Base-by-base conservation (phyloP, 2,888 invertebrate species). In the Andrena bicolor region DNA sequence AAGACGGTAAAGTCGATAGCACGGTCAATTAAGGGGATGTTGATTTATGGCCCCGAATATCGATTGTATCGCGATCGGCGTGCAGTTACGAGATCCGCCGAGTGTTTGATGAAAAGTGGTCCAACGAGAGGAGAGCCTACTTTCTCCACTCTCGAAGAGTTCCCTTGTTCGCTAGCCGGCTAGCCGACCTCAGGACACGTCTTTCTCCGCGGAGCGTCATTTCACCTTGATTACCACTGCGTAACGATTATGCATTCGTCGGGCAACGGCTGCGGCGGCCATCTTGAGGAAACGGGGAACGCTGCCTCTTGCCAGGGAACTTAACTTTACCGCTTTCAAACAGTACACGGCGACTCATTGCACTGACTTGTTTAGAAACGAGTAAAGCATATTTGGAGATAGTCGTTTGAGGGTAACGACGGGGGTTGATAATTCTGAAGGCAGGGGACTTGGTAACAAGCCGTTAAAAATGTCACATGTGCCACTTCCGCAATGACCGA, bases 51-150 rank as follows among this genome's bases (percentile, higher is more conserved):
- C 13, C 13, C 1, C 2, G n/a, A 13, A 60, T 56, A n/a, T n/a
- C 48, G 13, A 48, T 41, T 13, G 49, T 8, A 16, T 2, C 8
- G 32, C 20, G 60, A 64, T 70, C 60, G 51, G 49, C 48, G 64
- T 4, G 28, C n/a, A 23, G 41, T 70, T 65, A 49, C 35, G 23
- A 63, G 20, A 66, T 5, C 30, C 51, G 66, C 71, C 23, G 41
- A 8, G 23, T 41, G 32, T 51, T 60, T 61, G 13, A 73, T 83
- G 53, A 84, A 84, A 86, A 87, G 87, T 86, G 86, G 83, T 82
- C 80, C 84, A 86, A 51, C 60, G 49, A 71, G 76, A 82, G 82
- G 83, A 82, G 83, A 84, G 76, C 76, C 88, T 84, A 88, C 88
- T 89, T 88, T 90, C 86, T 85, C 86, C 83, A 20, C 20, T 86